A percentile compares a stretch with the other conserved stretches of the same genome.
phyloP scores from a whole-genome alignment of 1,140 invertebrate genomes.

The Eriocheir sinensis region DNA sequence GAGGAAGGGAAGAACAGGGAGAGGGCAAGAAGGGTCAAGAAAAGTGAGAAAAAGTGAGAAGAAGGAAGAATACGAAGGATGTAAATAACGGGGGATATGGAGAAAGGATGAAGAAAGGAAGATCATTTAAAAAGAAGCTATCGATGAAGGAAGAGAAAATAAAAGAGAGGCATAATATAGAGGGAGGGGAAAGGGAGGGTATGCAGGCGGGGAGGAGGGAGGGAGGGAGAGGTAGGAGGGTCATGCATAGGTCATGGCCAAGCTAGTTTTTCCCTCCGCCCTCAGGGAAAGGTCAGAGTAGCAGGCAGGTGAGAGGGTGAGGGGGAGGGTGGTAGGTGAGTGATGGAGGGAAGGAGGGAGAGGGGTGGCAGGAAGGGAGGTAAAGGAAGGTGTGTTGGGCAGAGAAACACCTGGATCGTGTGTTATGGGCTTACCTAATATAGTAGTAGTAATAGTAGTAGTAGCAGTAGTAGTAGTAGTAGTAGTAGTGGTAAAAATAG shows the following conservation, averaged over 20 bases:
- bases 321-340: neutral
- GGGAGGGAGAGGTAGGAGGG: neutral
- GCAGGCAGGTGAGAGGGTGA: neutral
- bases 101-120: too few species aligned
- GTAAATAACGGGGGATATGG: neutral
- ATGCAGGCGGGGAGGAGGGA: neutral
- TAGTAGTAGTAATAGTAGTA: too few species aligned
- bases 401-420: neutral
- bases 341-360: neutral
- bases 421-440: neutral
- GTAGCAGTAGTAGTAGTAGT: too few species aligned
- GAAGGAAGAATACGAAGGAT: neutral
- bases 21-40: neutral
- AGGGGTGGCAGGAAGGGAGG: neutral
- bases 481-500: too few species aligned
- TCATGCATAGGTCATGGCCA: neutral
- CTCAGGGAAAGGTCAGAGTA: constrained; percentile 12
- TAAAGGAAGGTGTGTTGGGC: too few species aligned
- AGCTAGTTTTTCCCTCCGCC: neutral
- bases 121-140: too few species aligned
- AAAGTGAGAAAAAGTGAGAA: too few species aligned
- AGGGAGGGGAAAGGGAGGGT: too few species aligned
- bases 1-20: neutral
- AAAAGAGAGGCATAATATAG: too few species aligned
- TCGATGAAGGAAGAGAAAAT: too few species aligned